Evolutionary conservation across 2,797 vertebrate species (phyloP).

Genomic region (Manis crassicaudata): DNA sequence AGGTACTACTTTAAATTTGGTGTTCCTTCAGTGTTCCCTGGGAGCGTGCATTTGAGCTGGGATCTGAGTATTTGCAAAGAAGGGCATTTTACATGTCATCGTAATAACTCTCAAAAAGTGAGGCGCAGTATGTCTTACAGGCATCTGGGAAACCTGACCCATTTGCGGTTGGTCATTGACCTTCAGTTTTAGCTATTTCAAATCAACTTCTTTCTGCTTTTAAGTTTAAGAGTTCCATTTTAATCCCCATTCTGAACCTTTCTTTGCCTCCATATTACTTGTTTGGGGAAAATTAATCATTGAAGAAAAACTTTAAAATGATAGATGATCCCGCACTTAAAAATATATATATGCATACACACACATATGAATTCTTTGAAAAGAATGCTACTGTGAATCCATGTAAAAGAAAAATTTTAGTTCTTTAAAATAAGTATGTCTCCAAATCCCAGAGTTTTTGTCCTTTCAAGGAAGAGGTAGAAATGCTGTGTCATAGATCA

Average conservation of each 20-base stretch:
- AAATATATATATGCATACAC: not conserved
- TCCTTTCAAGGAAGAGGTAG: not conserved
- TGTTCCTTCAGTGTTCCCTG: not conserved
- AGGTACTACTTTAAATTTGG: not conserved
- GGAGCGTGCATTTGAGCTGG: not conserved
- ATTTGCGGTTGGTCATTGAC: not conserved
- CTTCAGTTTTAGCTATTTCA: not conserved
- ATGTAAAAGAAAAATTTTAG: slow-evolving; percentile 43
- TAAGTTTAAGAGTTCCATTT: slow-evolving; percentile 35
- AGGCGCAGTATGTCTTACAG: not conserved
- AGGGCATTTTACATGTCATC: not conserved
- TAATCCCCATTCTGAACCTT: slow-evolving; percentile 5
- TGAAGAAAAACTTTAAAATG: slow-evolving; percentile 12
- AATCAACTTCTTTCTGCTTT: slow-evolving; percentile 41
- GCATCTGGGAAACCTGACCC: not conserved
- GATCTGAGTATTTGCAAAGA: not conserved
- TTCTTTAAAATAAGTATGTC: slow-evolving; percentile 34
- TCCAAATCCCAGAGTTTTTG: not conserved
- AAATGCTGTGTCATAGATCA: slow-evolving; percentile 2
- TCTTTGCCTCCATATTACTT: not conserved
- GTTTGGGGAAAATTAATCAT: not conserved
- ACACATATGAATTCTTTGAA: not conserved
- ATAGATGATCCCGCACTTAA: not conserved
- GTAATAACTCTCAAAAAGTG: not conserved
- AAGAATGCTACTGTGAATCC: not conserved